A percentile compares a stretch with the other conserved stretches of the same genome.
phyloP scores from a whole-genome alignment of 2,797 vertebrate species.

The Apodemus agrarius region DNA sequence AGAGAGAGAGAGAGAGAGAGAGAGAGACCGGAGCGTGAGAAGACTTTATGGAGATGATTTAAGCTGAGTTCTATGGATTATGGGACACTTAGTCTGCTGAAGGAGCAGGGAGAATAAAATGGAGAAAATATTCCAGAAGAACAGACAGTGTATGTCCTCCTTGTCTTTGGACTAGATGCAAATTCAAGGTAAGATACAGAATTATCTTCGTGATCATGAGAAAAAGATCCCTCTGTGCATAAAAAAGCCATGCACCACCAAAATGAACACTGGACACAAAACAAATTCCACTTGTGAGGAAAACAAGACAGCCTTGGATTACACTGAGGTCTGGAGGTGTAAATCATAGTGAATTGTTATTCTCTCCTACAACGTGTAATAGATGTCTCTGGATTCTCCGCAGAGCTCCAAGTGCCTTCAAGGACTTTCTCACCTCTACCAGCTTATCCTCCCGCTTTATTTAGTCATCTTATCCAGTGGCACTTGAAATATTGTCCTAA shows the following conservation, averaged over 20 bases:
- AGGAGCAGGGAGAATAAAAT: not conserved
- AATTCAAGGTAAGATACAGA: not conserved
- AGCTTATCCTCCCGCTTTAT: conserved; percentile 65
- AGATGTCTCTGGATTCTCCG: conserved; percentile 29
- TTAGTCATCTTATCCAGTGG: conserved; percentile 72
- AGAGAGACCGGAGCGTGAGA: not conserved
- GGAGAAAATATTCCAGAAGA: not conserved
- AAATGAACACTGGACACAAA: not conserved
- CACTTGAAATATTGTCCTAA: conserved; percentile 81
- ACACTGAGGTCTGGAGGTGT: not conserved
- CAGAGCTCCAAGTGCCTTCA: conserved; percentile 58
- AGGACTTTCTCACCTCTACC: conserved; percentile 73
- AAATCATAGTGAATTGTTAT: conserved; percentile 52
- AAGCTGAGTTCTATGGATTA: not conserved
- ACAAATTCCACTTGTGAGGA: conserved; percentile 48
- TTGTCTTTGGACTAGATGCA: not conserved
- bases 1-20: too few relatives aligned
- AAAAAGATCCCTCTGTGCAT: not conserved
- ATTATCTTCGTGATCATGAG: too few relatives aligned
- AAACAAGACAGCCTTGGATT: conserved; percentile 39
- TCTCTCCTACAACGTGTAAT: not conserved
- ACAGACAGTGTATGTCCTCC: not conserved
- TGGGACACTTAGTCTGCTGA: not conserved
- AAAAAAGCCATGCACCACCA: not conserved
- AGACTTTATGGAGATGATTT: not conserved